Evolutionary conservation across 2,888 invertebrate genomes (phyloP).

Genomic region (Tridacna crocea): DNA sequence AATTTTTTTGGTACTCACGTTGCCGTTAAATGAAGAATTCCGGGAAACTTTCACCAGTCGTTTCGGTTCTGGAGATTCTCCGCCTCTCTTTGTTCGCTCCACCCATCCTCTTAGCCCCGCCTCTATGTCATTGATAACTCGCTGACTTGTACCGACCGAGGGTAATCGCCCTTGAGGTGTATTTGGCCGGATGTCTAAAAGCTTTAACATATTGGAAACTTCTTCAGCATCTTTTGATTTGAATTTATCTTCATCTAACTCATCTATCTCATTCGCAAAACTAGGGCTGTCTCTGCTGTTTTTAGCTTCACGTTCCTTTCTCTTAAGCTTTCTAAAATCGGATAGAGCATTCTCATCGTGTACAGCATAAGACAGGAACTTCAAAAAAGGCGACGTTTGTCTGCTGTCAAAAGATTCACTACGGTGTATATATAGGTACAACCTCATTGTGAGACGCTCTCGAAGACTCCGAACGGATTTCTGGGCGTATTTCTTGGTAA

Average conservation of each 20-base stretch:
- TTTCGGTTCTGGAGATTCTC: slow-evolving; percentile 25
- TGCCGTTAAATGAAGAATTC: slow-evolving; percentile 11
- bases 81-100: slow-evolving; percentile 40
- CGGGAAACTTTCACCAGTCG: not conserved
- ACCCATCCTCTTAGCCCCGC: slow-evolving; percentile 57
- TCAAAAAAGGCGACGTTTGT: slow-evolving; percentile 67
- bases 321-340: slow-evolving; percentile 52
- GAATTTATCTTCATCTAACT: slow-evolving; percentile 24
- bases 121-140: slow-evolving; percentile 64
- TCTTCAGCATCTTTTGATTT: slow-evolving; percentile 55
- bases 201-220: slow-evolving; percentile 63
- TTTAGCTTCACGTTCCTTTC: slow-evolving; percentile 48
- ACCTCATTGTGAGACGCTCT: slow-evolving; percentile 67
- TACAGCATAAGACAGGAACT: slow-evolving; percentile 74
- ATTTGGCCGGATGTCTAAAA: slow-evolving; percentile 59
- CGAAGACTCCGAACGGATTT: slow-evolving; percentile 64
- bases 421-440: slow-evolving; percentile 74
- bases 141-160: slow-evolving; percentile 59
- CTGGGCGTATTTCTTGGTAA: slow-evolving; percentile 68
- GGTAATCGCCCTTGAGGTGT: slow-evolving; percentile 54
- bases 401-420: slow-evolving; percentile 57
- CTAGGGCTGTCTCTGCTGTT: slow-evolving; percentile 11
- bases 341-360: slow-evolving; percentile 65
- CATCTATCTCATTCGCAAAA: slow-evolving; percentile 15
- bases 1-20: slow-evolving; percentile 9